A percentile compares a stretch with the other conserved stretches of the same genome.
These are phyloP conservation scores for Hiodon tergisus DNA, from an alignment of 2,113 vertebrate species.

Conservation along the genomic window DNA sequence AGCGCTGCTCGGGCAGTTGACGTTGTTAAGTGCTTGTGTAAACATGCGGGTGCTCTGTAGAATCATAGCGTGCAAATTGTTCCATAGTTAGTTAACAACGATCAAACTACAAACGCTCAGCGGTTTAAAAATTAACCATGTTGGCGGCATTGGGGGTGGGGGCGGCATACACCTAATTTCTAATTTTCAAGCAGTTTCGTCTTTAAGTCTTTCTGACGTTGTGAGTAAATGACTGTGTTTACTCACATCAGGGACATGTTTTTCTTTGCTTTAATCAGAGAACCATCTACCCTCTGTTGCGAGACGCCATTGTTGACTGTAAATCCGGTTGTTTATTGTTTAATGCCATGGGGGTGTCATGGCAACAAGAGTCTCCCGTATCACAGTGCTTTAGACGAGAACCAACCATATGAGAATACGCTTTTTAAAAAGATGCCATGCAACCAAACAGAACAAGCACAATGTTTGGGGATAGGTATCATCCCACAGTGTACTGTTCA, in stretches of 20 bases:
- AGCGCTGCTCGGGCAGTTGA: neutral
- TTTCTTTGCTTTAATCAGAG: neutral
- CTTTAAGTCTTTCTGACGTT: neutral
- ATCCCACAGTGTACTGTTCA: no score
- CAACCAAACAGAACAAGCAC: neutral
- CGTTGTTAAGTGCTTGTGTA: constrained; percentile 1
- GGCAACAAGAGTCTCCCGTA: neutral
- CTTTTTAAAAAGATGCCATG: neutral
- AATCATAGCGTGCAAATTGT: constrained; percentile 7
- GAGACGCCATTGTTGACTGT: neutral
- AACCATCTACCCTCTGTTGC: neutral
- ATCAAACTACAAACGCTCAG: neutral
- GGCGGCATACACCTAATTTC: neutral
- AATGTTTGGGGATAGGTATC: neutral
- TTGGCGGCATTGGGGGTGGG: neutral
- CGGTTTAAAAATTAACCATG: constrained; percentile 6
- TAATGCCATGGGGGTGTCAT: neutral
- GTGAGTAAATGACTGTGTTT: neutral
- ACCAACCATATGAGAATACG: neutral
- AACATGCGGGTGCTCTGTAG: neutral
- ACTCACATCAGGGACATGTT: neutral
- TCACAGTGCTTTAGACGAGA: neutral
- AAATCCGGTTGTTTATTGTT: neutral
- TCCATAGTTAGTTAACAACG: constrained; percentile 10
- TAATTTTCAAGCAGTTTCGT: neutral